These are phyloP conservation scores for Podarcis cretensis DNA, from an alignment of 2,113 vertebrate genomes.

Conservation along the genomic window DNA sequence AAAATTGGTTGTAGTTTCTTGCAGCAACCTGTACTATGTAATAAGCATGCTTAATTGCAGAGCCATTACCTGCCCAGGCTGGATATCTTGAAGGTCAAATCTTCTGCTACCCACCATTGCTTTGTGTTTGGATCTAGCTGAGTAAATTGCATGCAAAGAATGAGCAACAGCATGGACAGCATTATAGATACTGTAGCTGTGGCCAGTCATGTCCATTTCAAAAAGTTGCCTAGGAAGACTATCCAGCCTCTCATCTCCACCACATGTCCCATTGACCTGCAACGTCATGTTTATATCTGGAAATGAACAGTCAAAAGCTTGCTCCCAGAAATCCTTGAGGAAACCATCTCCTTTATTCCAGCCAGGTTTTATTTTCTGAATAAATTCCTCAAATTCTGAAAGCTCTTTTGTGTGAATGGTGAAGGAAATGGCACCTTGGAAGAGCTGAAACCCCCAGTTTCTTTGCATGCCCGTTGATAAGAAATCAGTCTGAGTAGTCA, in stretches of 20 bases:
- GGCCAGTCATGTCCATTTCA: not conserved
- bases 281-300: not conserved
- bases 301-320: not conserved
- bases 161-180: not conserved
- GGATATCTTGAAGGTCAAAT: not conserved
- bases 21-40: not conserved
- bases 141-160: not conserved
- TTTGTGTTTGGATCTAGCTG: not conserved
- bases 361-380: not conserved
- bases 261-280: not conserved
- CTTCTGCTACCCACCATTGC: too few species aligned
- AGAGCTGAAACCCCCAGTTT: not conserved
- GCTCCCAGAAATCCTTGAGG: not conserved
- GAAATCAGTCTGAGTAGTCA: not conserved
- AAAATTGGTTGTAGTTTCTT: too few species aligned
- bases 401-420: not conserved
- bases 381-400: not conserved
- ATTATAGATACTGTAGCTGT: conserved; percentile 8
- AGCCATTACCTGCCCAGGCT: conserved; percentile 17
- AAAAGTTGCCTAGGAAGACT: not conserved
- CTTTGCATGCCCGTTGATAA: not conserved
- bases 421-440: not conserved
- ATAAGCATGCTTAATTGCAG: not conserved
- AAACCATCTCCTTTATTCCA: not conserved
- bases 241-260: not conserved